Percentiles rank a stretch among this genome's conserved stretches.
These are phyloP conservation scores for Luperina testacea DNA, from an alignment of 2,888 invertebrate genomes.

Conservation along the genomic window DNA sequence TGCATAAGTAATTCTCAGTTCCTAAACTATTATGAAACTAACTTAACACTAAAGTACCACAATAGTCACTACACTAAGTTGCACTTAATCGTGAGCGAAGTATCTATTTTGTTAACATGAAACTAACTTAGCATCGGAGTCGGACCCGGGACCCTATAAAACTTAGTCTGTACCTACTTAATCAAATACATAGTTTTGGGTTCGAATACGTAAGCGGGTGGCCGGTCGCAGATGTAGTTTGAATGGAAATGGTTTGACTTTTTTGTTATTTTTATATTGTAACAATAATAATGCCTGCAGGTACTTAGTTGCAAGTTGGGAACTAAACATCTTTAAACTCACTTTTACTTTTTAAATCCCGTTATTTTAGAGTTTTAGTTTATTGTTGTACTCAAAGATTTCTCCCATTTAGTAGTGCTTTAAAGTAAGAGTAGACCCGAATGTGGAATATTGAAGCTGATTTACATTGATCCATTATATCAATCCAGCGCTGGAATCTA, in stretches of 20 bases:
- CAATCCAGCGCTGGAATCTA: not conserved
- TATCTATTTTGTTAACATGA: constrained; percentile 65
- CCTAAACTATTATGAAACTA: constrained; percentile 18
- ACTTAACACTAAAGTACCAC: constrained; percentile 30
- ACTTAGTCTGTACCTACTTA: constrained; percentile 75
- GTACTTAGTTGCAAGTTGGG: not conserved
- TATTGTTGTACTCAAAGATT: not conserved
- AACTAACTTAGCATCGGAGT: constrained; percentile 60
- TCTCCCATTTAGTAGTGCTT: not conserved
- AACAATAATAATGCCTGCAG: not conserved
- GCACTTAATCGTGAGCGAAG: constrained; percentile 60
- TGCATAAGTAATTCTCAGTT: constrained; percentile 30
- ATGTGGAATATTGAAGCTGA: not conserved
- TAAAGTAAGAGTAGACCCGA: not conserved
- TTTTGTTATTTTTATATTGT: not conserved
- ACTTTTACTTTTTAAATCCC: not conserved
- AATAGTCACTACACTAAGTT: constrained; percentile 47
- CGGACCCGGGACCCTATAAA: constrained; percentile 69
- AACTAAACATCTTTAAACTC: not conserved
- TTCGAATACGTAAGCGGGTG: constrained; percentile 67
- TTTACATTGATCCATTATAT: not conserved
- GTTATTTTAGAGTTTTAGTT: not conserved
- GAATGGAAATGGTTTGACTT: constrained; percentile 35
- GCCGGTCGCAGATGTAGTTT: constrained; percentile 19
- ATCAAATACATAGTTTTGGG: constrained; percentile 78